Evolutionary conservation across 2,888 invertebrate species (phyloP), one percentile per base, ranked within the genome.

Genomic region (Abscondita cerata): DNA sequence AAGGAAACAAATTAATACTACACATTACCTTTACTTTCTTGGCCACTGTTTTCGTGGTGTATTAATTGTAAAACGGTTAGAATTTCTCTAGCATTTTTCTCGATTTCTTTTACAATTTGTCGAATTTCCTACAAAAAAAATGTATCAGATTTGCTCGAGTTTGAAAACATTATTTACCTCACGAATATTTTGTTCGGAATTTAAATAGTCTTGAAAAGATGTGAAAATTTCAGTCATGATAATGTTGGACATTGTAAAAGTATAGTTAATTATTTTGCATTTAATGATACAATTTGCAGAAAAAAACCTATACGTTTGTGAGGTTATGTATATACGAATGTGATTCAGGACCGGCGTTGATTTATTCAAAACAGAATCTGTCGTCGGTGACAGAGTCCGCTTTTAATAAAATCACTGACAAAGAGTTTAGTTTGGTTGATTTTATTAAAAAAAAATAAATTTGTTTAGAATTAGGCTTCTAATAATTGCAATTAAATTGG

Each of bases 61-160:
- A 96, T 93, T 16, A 89, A 85, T 83, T 95, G 95, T 25, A 96
- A 81, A 15, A 86, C 81, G 18, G 92, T 92, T n/a, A 89, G 83
- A 20, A 92, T 89, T 79, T 93, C 92, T 56, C 95, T 84, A 0
- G 90, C 86, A 63, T 85, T 83, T 72, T 91, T 91, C 71, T 95
- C 95, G 46, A 95, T 85, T 72, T 92, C 90, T 74, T 87, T 87
- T 51, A 91, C 89, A 55, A 86, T 84, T 46, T 80, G 82, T n/a
- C 89, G 85, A 60, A 92, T 90, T 80, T 85, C 85, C 89, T 89
- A 65, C 74, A 75, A 69, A 54, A 36, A 58, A 56, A 52, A 41
- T 5, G 20, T 57, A 52, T n/a, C n/a, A n/a, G n/a, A n/a, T n/a
- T n/a, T n/a, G n/a, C n/a, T n/a, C n/a, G n/a, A n/a, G n/a, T n/a